Conservation (phyloP, 2,888 invertebrate genomes). For the Epinotia brunnichana region DNA sequence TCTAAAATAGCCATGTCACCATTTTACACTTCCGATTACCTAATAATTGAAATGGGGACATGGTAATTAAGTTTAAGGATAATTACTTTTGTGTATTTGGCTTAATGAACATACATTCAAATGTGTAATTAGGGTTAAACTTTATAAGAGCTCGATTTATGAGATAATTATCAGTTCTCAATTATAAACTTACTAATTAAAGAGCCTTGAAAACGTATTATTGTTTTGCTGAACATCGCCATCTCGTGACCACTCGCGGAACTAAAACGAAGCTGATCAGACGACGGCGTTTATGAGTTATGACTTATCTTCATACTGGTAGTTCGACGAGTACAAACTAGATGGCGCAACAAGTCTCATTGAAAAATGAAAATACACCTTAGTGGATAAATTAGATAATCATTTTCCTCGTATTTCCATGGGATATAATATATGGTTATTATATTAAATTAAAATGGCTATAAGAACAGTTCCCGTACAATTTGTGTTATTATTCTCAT, state of each 20-base stretch:
- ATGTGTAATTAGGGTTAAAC: neutral
- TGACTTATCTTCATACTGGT: neutral
- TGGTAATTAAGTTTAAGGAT: neutral
- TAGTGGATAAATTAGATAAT: neutral
- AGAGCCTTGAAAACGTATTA: neutral
- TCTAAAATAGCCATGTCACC: neutral
- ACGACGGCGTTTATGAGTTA: neutral
- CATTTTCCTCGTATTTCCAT: slow-evolving; percentile 8
- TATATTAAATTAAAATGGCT: slow-evolving; percentile 10
- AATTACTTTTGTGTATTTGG: neutral
- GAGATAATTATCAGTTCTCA: neutral
- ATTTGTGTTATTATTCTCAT: slow-evolving; percentile 21
- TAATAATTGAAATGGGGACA: slow-evolving; percentile 17
- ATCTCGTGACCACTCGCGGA: neutral
- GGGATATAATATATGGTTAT: neutral
- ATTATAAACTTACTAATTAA: neutral
- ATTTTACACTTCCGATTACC: slow-evolving; percentile 11
- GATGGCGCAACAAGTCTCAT: slow-evolving; percentile 15
- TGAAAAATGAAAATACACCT: neutral
- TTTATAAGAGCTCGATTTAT: neutral
- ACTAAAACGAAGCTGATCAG: neutral
- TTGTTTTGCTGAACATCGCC: neutral
- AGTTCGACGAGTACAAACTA: slow-evolving; percentile 11
- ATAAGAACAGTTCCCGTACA: neutral
- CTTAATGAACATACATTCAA: neutral